Evolutionary conservation across 2,888 invertebrate genomes (phyloP), one percentile per base, ranked within the genome.

Genomic region (Tillus elongatus): DNA sequence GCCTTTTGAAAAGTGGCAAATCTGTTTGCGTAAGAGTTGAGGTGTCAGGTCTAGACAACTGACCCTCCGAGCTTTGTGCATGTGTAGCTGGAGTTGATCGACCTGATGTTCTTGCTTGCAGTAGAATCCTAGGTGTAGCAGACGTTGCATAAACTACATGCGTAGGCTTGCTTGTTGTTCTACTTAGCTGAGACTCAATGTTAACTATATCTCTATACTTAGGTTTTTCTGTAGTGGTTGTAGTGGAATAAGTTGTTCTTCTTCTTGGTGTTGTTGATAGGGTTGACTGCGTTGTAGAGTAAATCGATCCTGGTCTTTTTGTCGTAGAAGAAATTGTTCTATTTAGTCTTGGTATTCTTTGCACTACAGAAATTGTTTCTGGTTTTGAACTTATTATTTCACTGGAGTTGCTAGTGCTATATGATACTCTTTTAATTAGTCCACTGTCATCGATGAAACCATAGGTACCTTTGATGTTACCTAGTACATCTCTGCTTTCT

Each of bases 401-500:
- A 58, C 68, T 70, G 3, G 69, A 67, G 33, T 68, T 70, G 43
- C 70, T 73, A 10, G 76, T 73, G 13, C 72, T 72, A 60, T 87
- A 87, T 1, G 85, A 82, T 35, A 87, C 82, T 38, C 84, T 72
- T 66, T 86, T 85, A 39, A 86, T 76, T 58, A 82, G 78, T 4
- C 87, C 86, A 55, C 76, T 73, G 39, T 77, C 77, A 55, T 85
- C 85, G 33, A 86, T 71, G 60, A 82, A 87, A 29, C 87, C 87
- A 55, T 84, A 87, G 35, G 85, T 86, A 27, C 86, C 86, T 61
- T 84, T 85, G 44, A 86, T 81, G 60, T 84, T 82, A 4, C 85
- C 85, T 42, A 77, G 67, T 32, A 82, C 81, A 61, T 84, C 84
- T 43, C 85, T 70, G 53, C 82, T 86, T 66, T 86, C 86, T 39